A percentile compares a stretch with the other conserved stretches of the same genome.
These are phyloP conservation scores for Bubo blakistoni DNA, from an alignment of 2,113 vertebrate species.

Conservation along the genomic window DNA sequence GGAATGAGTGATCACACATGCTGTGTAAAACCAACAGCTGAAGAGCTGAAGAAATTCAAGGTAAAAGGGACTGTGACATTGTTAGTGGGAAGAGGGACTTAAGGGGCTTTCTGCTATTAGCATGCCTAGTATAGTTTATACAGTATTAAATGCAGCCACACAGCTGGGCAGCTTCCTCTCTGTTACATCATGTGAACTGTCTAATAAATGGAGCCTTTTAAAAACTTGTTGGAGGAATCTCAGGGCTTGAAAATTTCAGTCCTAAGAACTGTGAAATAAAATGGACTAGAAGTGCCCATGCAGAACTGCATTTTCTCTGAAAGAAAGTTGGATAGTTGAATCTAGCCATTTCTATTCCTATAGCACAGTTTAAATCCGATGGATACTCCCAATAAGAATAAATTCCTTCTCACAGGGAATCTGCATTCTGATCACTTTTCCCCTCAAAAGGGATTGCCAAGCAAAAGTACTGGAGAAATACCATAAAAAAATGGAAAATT, in stretches of 20 bases:
- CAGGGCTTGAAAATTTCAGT: background rate
- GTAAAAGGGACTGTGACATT: background rate
- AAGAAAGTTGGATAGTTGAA: background rate
- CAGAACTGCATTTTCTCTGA: background rate
- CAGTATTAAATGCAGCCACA: background rate
- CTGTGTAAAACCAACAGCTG: background rate
- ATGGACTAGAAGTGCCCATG: background rate
- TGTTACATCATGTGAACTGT: background rate
- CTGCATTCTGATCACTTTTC: background rate
- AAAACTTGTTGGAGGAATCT: background rate
- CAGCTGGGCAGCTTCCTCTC: slow-evolving; percentile 1
- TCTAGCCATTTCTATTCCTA: background rate
- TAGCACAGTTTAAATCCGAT: background rate
- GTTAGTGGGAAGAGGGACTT: background rate
- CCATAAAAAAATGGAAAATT: background rate
- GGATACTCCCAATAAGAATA: background rate
- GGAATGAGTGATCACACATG: background rate
- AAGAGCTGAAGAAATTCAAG: background rate
- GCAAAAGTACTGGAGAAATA: background rate
- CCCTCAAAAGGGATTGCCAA: background rate
- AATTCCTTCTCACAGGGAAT: background rate
- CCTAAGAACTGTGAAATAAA: background rate
- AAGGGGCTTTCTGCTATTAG: background rate
- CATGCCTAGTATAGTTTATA: background rate
- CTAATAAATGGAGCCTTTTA: slow-evolving; percentile 1